phyloP scores from a whole-genome alignment of 1,140 invertebrate genomes.

The Fopius arisanus region DNA sequence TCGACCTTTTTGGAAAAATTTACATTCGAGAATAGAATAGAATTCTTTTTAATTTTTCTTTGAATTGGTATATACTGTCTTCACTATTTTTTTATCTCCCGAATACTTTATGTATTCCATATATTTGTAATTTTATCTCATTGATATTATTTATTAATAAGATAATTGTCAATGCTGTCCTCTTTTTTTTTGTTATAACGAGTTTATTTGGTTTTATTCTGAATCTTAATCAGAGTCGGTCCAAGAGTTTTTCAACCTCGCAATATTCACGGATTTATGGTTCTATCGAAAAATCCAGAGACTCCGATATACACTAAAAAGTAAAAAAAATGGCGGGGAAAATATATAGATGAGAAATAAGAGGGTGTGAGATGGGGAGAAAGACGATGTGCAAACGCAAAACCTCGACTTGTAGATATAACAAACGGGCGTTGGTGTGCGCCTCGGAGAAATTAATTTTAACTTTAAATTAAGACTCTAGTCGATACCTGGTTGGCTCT shows the following conservation, averaged over 20 bases:
- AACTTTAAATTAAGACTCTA: constrained; percentile 43
- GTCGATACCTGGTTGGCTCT: constrained; percentile 40
- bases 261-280: constrained; percentile 29
- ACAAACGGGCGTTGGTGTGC: background rate
- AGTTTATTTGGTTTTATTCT: background rate
- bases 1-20: background rate
- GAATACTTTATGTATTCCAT: constrained; percentile 31
- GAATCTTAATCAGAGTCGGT: background rate
- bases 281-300: constrained; percentile 22
- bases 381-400: constrained; percentile 29
- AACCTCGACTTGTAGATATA: constrained; percentile 19
- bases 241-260: background rate
- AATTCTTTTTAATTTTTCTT: too few species aligned
- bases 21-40: too few species aligned
- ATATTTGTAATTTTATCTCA: background rate
- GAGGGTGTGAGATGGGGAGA: background rate
- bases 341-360: constrained; percentile 5
- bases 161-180: background rate
- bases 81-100: too few species aligned
- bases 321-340: background rate
- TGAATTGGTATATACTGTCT: too few species aligned
- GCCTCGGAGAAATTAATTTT: constrained; percentile 41
- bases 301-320: background rate
- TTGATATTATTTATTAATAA: background rate
- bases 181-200: background rate